A percentile compares a stretch with the other conserved stretches of the same genome.
phyloP scores from a whole-genome alignment of 1,140 invertebrate species.

The Neuroterus valhalla region DNA sequence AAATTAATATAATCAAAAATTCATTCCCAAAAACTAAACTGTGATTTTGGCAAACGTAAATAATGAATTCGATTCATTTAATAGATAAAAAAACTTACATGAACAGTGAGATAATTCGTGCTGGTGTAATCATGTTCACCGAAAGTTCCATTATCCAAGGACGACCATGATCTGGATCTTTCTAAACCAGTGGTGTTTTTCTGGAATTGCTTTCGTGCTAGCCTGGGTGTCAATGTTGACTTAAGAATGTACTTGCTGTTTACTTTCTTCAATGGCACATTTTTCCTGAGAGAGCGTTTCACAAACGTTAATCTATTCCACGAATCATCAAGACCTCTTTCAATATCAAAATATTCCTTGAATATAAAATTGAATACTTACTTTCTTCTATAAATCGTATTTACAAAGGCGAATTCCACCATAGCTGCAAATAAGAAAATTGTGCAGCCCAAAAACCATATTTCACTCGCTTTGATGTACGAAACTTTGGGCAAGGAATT shows the following conservation, averaged over 20 bases:
- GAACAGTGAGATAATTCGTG: constrained; percentile 84
- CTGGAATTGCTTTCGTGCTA: constrained; percentile 82
- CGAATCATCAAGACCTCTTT: constrained; percentile 21
- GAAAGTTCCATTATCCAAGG: constrained; percentile 76
- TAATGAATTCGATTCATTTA: neutral
- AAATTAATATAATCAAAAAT: too few relatives aligned
- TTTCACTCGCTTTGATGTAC: constrained; percentile 92
- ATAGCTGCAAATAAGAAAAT: constrained; percentile 90
- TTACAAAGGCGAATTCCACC: constrained; percentile 93
- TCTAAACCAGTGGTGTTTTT: constrained; percentile 78
- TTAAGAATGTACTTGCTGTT: constrained; percentile 89
- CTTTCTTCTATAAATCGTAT: constrained; percentile 90
- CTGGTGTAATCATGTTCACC: constrained; percentile 70
- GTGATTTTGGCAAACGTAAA: neutral
- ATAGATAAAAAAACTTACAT: constrained; percentile 75
- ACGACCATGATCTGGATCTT: constrained; percentile 83
- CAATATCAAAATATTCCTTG: neutral
- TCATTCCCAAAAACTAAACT: too few relatives aligned
- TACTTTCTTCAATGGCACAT: constrained; percentile 87
- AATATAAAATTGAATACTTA: constrained; percentile 68
- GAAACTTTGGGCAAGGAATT: constrained; percentile 91
- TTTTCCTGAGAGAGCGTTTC: constrained; percentile 78
- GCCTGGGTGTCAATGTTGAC: constrained; percentile 85
- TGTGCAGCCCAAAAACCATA: constrained; percentile 91
- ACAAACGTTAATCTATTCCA: constrained; percentile 32